Evolutionary conservation across 2,113 vertebrate genomes (phyloP).

Genomic region (Cinclus cinclus): DNA sequence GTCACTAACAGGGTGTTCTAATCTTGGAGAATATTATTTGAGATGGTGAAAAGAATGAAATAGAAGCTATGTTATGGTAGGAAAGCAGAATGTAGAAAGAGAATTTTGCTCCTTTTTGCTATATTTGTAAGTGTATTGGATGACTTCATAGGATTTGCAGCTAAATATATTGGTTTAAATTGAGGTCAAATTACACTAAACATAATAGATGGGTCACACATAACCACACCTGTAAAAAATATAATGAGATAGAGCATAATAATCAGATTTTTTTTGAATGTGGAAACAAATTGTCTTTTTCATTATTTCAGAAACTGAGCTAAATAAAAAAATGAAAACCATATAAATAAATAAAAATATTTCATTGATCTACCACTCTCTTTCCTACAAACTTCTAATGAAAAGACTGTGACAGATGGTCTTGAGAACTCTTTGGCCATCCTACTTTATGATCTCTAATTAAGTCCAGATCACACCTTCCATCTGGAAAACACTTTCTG

Average conservation of each 20-base stretch:
- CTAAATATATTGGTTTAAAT: neutral
- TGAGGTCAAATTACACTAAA: neutral
- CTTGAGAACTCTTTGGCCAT: neutral
- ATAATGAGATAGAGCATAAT: neutral
- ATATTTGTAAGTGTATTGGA: neutral
- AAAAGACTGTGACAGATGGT: neutral
- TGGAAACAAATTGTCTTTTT: neutral
- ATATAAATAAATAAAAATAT: neutral
- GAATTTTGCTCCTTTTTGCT: neutral
- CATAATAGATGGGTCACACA: neutral
- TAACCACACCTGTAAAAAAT: neutral
- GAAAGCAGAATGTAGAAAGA: neutral
- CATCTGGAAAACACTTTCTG: neutral
- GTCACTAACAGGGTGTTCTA: neutral
- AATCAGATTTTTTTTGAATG: neutral
- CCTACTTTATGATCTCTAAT: neutral
- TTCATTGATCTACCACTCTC: neutral
- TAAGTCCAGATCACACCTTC: neutral
- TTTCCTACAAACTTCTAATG: neutral
- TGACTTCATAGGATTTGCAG: neutral
- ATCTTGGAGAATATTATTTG: neutral
- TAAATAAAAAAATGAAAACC: neutral
- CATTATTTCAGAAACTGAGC: neutral
- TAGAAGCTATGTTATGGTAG: neutral
- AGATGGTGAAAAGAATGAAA: neutral